A percentile compares a stretch with the other conserved stretches of the same genome.
These are phyloP conservation scores for Myotis findleyi DNA, from an alignment of 2,797 vertebrate species.

Conservation along the genomic window DNA sequence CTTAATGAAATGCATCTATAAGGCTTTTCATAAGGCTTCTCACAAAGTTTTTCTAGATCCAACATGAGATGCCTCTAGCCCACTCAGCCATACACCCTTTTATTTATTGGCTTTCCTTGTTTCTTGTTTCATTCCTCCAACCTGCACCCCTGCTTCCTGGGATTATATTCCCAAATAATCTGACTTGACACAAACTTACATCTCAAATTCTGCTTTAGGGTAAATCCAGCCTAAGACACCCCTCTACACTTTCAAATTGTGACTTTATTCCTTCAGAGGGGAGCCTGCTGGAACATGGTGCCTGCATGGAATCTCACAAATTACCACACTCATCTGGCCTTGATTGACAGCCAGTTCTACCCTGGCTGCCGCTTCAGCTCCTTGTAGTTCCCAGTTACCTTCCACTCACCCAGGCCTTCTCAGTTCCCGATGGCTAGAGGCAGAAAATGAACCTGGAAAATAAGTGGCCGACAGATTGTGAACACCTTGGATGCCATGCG, in stretches of 20 bases:
- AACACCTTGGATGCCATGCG: neutral
- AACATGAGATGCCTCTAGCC: neutral
- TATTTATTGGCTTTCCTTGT: neutral
- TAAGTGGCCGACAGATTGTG: neutral
- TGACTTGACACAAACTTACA: neutral
- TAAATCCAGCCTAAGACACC: neutral
- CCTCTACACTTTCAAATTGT: neutral
- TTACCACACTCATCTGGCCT: neutral
- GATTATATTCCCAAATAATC: neutral
- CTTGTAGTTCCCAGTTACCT: neutral
- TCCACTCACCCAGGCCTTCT: neutral
- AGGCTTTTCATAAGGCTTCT: neutral
- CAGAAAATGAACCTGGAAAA: neutral
- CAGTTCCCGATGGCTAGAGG: neutral
- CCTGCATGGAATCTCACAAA: neutral
- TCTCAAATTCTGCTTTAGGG: neutral
- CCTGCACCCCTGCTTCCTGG: neutral
- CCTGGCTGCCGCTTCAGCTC: neutral
- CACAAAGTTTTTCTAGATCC: neutral
- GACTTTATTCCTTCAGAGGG: neutral
- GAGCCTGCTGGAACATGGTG: neutral
- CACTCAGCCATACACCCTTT: neutral
- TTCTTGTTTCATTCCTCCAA: neutral
- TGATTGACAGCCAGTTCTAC: neutral
- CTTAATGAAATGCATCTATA: neutral